These are phyloP conservation scores for Dermolepida albohirtum DNA, from an alignment of 2,888 invertebrate genomes.

Conservation along the genomic window DNA sequence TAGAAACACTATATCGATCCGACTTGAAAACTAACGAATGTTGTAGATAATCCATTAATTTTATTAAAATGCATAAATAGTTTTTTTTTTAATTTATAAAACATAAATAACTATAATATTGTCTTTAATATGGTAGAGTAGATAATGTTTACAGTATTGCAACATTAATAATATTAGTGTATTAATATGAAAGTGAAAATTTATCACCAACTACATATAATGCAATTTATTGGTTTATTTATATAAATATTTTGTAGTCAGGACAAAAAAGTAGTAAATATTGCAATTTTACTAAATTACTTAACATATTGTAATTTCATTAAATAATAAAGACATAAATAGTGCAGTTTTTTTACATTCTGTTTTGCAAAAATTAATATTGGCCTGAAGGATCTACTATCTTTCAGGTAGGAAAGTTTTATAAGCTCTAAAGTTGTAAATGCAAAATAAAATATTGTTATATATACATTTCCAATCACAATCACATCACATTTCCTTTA, in stretches of 20 bases:
- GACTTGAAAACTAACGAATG: neutral
- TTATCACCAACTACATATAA: conserved; percentile 12
- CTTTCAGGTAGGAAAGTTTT: too few relatives aligned
- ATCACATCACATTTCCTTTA: too few relatives aligned
- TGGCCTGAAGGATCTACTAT: too few relatives aligned
- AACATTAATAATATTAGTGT: conserved; percentile 31
- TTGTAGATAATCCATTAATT: conserved; percentile 23
- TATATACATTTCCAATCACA: too few relatives aligned
- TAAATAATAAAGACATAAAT: too few relatives aligned
- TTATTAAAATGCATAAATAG: conserved; percentile 42
- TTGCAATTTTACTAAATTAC: too few relatives aligned
- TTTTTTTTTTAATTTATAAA: conserved; percentile 31
- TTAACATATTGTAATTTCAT: too few relatives aligned
- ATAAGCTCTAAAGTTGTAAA: too few relatives aligned
- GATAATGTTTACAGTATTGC: conserved; percentile 25
- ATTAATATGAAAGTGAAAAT: conserved; percentile 42
- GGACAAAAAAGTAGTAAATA: neutral
- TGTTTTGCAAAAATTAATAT: too few relatives aligned
- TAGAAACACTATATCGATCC: neutral
- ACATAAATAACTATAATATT: conserved; percentile 35
- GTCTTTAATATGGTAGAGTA: conserved; percentile 26
- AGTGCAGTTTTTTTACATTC: too few relatives aligned
- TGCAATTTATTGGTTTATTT: conserved; percentile 10
- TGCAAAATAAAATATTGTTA: too few relatives aligned
- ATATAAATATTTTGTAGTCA: conserved; percentile 3